Base-by-base conservation (phyloP, 2,113 vertebrate species). In the Eudyptes chrysolophus region DNA sequence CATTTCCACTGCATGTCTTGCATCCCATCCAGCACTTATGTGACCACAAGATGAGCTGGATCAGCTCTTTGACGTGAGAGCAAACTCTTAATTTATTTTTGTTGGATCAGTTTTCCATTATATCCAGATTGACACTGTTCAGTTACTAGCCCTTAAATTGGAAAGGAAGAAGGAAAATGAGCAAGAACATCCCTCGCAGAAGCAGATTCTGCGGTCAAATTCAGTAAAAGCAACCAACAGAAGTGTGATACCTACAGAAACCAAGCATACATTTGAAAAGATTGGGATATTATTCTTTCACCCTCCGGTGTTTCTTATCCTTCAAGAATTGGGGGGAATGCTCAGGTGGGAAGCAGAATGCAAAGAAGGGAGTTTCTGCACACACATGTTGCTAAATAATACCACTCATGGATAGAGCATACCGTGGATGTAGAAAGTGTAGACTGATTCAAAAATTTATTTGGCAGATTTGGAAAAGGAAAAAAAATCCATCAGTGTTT, bases 341-440 rank as follows among this genome's bases (percentile, higher is more conserved):
- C 54, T 74, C 22, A 89, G 40, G 54, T 61, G n/a, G 11, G 30
- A 74, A 55, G 52, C 5, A 42, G 13, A 84, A 79, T 9, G 3
- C 21, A 42, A 66, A 61, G 11, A 13, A 44, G 5, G 9, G n/a
- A 58, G 79, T 32, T 84, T 72, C 26, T 55, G 42, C 13, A 72
- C 17, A 34, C 11, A 29, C 10, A 18, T 4, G 2, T 30, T 76
- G 11, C 26, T 90, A 77, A 90, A 77, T 34, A 87, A 78, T 5
- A 13, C 3, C 26, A n/a, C 19, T 90, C 19, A 21, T 0, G 0
- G 16, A 68, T 0, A 51, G 11, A 78, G 25, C 2, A 51, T 34
- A 61, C 2, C 51, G 6, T 42, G 13, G 32, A 38, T 34, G 34
- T 5, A 66, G 40, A 66, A 90, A 92, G 36, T 4, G 2, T 20